Conservation (phyloP, 2,888 invertebrate species). For the Icerya purchasi region DNA sequence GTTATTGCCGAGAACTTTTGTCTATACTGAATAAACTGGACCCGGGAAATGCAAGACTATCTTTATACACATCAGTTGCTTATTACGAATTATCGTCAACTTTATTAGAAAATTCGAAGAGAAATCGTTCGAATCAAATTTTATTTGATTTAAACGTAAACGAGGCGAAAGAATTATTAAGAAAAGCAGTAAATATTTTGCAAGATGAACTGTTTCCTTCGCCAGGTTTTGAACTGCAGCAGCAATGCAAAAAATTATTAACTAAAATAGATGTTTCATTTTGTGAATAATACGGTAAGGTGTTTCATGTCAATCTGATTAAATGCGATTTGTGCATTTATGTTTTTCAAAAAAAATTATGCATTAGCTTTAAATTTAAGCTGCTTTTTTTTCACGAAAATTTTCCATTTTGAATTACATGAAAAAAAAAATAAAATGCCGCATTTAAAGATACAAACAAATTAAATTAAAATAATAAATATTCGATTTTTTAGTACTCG, state of each 20-base stretch:
- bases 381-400: no score
- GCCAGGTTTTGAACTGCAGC: constrained; percentile 7
- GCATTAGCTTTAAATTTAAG: no score
- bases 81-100: constrained; percentile 39
- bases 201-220: constrained; percentile 12
- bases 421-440: no score
- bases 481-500: no score
- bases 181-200: constrained; percentile 11
- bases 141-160: constrained; percentile 3
- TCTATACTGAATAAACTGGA: constrained; percentile 23
- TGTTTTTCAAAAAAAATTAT: no score
- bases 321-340: no score
- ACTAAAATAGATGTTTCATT: constrained; percentile 8
- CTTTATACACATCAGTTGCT: constrained; percentile 55
- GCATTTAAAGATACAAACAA: no score
- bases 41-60: constrained; percentile 28
- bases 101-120: constrained; percentile 18
- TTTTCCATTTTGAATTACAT: no score
- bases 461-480: no score
- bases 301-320: no score
- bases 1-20: constrained; percentile 24
- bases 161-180: constrained; percentile 14
- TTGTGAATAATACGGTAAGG: no score
- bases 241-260: constrained; percentile 7
- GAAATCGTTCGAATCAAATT: constrained; percentile 4